Percentiles rank a stretch among this genome's conserved stretches.
These are phyloP conservation scores for Nomada fabriciana DNA, from an alignment of 2,888 invertebrate genomes.

Conservation along the genomic window DNA sequence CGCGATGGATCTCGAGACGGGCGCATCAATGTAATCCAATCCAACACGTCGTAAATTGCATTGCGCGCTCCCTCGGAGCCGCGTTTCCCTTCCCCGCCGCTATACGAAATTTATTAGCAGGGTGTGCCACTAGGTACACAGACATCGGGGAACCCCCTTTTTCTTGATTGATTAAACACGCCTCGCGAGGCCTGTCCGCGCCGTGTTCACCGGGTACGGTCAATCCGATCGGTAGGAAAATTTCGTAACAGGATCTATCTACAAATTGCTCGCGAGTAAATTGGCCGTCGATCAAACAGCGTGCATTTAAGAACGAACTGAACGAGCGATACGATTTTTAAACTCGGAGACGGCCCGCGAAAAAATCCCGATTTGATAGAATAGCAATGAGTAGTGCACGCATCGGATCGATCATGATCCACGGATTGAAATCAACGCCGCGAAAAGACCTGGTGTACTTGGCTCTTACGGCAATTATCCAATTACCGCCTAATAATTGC, in stretches of 20 bases:
- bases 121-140: slow-evolving; percentile 55
- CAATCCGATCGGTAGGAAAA: slow-evolving; percentile 29
- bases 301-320: not conserved
- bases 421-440: slow-evolving; percentile 45
- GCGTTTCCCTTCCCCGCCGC: slow-evolving; percentile 36
- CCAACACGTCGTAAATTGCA: slow-evolving; percentile 58
- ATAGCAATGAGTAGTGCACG: slow-evolving; percentile 42
- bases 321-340: not conserved
- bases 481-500: slow-evolving; percentile 67
- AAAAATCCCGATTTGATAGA: slow-evolving; percentile 16
- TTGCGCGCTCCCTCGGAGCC: slow-evolving; percentile 24
- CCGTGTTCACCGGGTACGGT: slow-evolving; percentile 14
- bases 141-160: slow-evolving; percentile 44
- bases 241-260: slow-evolving; percentile 37
- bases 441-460: slow-evolving; percentile 44
- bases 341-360: slow-evolving; percentile 9
- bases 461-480: slow-evolving; percentile 72
- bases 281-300: slow-evolving; percentile 12
- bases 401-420: slow-evolving; percentile 44
- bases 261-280: slow-evolving; percentile 22
- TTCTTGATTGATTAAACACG: slow-evolving; percentile 59
- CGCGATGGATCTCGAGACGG: slow-evolving; percentile 23
- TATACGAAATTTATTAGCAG: slow-evolving; percentile 59
- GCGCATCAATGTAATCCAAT: slow-evolving; percentile 54
- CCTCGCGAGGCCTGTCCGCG: slow-evolving; percentile 22